Conservation (phyloP, 2,113 vertebrate species). For the Pterocles gutturalis region DNA sequence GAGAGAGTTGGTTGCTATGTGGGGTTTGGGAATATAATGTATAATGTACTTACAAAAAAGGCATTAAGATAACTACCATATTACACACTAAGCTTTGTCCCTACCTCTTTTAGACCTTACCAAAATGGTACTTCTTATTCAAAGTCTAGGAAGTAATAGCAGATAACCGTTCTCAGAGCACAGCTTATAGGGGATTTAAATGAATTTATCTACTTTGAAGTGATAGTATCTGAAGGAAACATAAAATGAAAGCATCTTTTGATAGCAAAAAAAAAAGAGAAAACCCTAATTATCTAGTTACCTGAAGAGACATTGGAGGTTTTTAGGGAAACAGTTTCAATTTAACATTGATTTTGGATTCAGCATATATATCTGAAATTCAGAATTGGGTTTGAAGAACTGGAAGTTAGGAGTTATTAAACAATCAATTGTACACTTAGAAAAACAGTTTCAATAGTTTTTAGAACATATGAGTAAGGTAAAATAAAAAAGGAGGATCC, state of each 20-base stretch:
- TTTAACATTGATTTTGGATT: neutral
- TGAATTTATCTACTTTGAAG: neutral
- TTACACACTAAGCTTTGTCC: neutral
- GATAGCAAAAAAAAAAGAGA: neutral
- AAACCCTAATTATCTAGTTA: neutral
- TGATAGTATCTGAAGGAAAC: neutral
- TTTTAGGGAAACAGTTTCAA: neutral
- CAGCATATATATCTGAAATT: neutral
- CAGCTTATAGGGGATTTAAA: neutral
- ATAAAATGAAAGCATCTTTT: neutral
- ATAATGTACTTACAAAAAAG: neutral
- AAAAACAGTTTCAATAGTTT: neutral
- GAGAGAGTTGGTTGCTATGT: neutral
- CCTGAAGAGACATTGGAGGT: neutral
- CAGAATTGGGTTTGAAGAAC: neutral
- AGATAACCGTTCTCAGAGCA: neutral
- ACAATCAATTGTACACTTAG: neutral
- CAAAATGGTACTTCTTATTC: neutral
- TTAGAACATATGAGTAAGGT: neutral
- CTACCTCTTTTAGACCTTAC: neutral
- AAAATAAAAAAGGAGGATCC: neutral
- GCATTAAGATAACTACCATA: neutral
- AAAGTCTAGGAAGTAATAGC: neutral
- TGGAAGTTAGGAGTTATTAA: neutral
- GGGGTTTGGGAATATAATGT: neutral